phyloP scores from a whole-genome alignment of 2,797 vertebrate genomes.

The Acropternis orthonyx region DNA sequence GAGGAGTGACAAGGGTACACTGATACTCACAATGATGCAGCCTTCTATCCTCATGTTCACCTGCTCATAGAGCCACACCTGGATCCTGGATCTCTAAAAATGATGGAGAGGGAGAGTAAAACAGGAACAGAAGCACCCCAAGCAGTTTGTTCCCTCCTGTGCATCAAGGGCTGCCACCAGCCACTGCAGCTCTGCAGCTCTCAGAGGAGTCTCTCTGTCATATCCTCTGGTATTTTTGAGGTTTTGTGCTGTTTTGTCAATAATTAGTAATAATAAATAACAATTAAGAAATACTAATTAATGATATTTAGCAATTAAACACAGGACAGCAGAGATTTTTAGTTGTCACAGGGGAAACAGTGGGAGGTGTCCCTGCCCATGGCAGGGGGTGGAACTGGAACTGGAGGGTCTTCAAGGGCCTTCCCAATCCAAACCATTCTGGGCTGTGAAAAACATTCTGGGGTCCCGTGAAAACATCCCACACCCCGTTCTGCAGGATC shows the following conservation, averaged over 20 bases:
- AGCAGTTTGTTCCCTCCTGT: fast-evolving
- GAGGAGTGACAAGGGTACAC: fast-evolving
- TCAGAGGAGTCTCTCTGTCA: neutral
- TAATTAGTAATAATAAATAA: neutral
- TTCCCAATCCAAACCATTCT: neutral
- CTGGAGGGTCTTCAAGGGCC: no score
- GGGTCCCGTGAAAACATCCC: no score
- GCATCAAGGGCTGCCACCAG: fast-evolving
- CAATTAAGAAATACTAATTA: neutral
- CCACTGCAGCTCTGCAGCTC: neutral
- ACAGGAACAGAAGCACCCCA: fast-evolving
- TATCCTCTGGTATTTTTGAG: neutral
- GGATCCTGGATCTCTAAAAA: slow-evolving; percentile 90
- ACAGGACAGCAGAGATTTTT: neutral
- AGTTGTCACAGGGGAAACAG: neutral
- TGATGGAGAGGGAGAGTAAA: neutral
- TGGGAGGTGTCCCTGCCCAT: neutral
- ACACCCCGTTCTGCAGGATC: fast-evolving
- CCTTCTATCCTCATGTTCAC: slow-evolving; percentile 99
- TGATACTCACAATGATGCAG: slow-evolving; percentile 93
- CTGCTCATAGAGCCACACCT: slow-evolving; percentile 97
- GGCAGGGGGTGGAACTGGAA: neutral
- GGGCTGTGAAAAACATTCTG: neutral
- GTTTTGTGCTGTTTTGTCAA: neutral
- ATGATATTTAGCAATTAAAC: neutral